Conservation (phyloP, 2,888 invertebrate species). For the Zhuqinia jingwanae region DNA sequence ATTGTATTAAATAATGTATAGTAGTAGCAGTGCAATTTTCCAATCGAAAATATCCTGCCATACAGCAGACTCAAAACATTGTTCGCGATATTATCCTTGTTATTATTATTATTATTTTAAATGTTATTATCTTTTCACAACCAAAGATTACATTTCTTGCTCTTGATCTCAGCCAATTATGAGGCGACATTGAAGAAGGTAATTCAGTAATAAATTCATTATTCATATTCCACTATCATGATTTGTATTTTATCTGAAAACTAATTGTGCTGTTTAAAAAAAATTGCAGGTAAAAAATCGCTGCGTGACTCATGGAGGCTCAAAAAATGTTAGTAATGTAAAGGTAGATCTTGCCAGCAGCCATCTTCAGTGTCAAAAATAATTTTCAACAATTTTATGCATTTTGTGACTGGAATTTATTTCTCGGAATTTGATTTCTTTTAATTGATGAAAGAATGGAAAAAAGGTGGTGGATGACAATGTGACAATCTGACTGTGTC, state of each 20-base stretch:
- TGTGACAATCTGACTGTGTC: background rate
- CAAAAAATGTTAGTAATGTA: background rate
- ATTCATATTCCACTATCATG: no score
- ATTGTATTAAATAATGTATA: slow-evolving; percentile 14
- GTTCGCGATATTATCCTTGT: slow-evolving; percentile 13
- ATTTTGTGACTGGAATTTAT: background rate
- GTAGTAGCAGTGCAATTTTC: slow-evolving; percentile 37
- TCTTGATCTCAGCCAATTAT: slow-evolving; percentile 52
- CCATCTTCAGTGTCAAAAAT: slow-evolving; percentile 14
- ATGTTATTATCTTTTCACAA: slow-evolving; percentile 35
- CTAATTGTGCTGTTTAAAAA: no score
- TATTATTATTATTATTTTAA: slow-evolving; percentile 37
- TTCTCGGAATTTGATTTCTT: background rate
- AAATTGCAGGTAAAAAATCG: background rate
- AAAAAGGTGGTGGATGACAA: background rate
- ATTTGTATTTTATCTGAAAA: no score
- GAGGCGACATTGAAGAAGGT: slow-evolving; percentile 51
- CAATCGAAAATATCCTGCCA: slow-evolving; percentile 13
- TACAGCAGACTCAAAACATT: background rate
- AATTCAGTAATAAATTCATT: background rate
- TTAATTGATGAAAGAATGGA: slow-evolving; percentile 18
- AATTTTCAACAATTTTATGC: background rate
- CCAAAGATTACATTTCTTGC: slow-evolving; percentile 50
- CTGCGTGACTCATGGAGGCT: background rate
- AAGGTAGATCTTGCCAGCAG: background rate